Evolutionary conservation across 2,888 invertebrate species (phyloP).

Genomic region (Oxyteleia sp.): DNA sequence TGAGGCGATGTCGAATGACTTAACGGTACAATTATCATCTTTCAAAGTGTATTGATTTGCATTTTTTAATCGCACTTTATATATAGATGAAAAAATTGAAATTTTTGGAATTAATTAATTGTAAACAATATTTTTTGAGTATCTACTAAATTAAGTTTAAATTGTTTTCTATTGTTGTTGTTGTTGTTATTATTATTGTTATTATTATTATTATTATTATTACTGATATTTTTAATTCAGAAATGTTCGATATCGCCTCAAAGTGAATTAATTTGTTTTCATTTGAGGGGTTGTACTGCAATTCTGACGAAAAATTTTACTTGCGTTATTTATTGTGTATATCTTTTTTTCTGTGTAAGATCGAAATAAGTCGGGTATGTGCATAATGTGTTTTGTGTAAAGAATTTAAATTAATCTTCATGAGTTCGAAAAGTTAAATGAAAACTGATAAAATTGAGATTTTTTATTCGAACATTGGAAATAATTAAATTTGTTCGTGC

Average conservation of each 20-base stretch:
- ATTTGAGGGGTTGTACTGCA: slow-evolving; percentile 59
- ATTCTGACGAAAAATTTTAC: slow-evolving; percentile 67
- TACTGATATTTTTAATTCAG: background rate
- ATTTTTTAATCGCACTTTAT: too few species aligned
- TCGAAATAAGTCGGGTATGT: slow-evolving; percentile 59
- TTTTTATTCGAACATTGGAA: background rate
- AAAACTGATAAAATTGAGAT: background rate
- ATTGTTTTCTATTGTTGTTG: background rate
- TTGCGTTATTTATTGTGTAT: slow-evolving; percentile 66
- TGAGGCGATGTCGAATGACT: too few species aligned
- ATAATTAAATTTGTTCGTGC: slow-evolving; percentile 36
- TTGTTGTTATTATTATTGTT: too few species aligned
- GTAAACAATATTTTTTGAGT: too few species aligned
- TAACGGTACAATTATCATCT: too few species aligned
- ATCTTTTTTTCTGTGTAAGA: slow-evolving; percentile 65
- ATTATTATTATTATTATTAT: too few species aligned
- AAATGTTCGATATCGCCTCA: slow-evolving; percentile 53
- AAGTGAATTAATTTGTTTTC: slow-evolving; percentile 47
- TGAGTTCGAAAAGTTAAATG: too few species aligned
- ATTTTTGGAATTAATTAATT: too few species aligned
- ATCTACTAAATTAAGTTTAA: background rate
- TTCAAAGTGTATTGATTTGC: too few species aligned
- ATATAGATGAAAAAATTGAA: too few species aligned
- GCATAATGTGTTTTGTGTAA: slow-evolving; percentile 40
- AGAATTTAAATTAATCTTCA: background rate